Base-by-base conservation (phyloP, 2,797 vertebrate genomes). In the Hydrophis major region DNA sequence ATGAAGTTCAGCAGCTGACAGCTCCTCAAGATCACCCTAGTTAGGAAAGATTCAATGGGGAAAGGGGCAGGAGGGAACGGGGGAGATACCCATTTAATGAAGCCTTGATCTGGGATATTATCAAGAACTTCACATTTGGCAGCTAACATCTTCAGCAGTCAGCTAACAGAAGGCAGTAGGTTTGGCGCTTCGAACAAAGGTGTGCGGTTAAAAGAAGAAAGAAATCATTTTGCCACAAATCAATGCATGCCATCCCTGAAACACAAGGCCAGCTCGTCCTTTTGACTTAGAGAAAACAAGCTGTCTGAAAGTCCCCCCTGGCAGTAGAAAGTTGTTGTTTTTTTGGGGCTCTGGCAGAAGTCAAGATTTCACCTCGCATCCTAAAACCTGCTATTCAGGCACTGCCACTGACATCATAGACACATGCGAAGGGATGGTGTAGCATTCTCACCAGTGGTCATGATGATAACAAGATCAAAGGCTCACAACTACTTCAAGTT, bases 401-500 rank as follows among this genome's bases (percentile, higher is more conserved):
- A 7, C 3, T 22, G 91, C 0, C 91, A 25, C 94, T 94, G 96
- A 93, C 86, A 74, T 94, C 96, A 95, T 0, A 91, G 2, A 89
- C 96, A 47, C 13, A 87, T 37, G 37, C 92, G 16, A 94, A 7
- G 93, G 89, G 0, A 92, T 47, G 57, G 56, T 6, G 89, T 50
- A 6, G 57, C 0, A 1, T 95, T 95, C 89, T 32, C 92, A 0
- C 96, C 94, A 96, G 95, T 96, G 96, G 94, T 83, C 97, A 96
- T 0, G 91, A 91, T 96, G 96, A 97, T 96, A 96, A 96, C 37
- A 0, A 97, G 95, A 97, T 97, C 96, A 97, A 97, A 97, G 96
- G 90, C 96, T 96, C 7, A 63, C 63, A 28, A 92, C 93, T 74
- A 78, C 95, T 97, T 94, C 95, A 90, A 89, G 90, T 95, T 96